Percentiles rank a stretch among this genome's conserved stretches.
These are phyloP conservation scores for Rhinopomastus cyanomelas DNA, from an alignment of 2,113 vertebrate species.

Conservation along the genomic window DNA sequence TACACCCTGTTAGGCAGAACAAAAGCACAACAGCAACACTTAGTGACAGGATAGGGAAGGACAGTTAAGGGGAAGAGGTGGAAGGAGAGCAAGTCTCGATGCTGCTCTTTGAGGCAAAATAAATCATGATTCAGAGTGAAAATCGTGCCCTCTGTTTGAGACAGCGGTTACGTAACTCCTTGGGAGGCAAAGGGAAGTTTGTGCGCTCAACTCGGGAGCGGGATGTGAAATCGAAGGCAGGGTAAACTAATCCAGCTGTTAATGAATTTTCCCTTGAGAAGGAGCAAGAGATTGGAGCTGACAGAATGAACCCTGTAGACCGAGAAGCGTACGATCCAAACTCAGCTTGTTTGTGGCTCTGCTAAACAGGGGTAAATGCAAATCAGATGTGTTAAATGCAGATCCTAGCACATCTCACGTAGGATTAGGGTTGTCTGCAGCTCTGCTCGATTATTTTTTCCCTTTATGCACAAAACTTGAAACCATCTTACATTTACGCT, in stretches of 20 bases:
- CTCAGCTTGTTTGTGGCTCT: not conserved
- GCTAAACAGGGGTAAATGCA: no score
- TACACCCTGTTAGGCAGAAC: not conserved
- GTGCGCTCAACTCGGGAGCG: not conserved
- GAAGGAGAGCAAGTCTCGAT: not conserved
- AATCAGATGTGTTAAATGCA: not conserved
- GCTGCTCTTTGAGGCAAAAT: not conserved
- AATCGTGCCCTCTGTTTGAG: not conserved
- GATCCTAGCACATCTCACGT: not conserved
- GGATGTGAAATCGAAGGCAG: not conserved
- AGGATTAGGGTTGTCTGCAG: not conserved
- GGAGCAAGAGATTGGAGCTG: not conserved
- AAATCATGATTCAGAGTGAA: not conserved
- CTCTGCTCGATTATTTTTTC: fast-evolving
- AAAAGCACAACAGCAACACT: slow-evolving; percentile 52
- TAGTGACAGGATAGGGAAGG: slow-evolving; percentile 50
- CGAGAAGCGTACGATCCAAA: not conserved
- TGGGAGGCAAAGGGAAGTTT: not conserved
- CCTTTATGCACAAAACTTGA: fast-evolving
- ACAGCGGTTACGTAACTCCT: not conserved
- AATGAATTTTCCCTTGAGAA: not conserved
- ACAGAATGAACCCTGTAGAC: not conserved
- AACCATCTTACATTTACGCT: not conserved
- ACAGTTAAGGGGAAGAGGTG: not conserved
- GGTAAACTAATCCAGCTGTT: not conserved